phyloP scores from a whole-genome alignment of 1,140 invertebrate genomes.

The Drosophila virilis region DNA sequence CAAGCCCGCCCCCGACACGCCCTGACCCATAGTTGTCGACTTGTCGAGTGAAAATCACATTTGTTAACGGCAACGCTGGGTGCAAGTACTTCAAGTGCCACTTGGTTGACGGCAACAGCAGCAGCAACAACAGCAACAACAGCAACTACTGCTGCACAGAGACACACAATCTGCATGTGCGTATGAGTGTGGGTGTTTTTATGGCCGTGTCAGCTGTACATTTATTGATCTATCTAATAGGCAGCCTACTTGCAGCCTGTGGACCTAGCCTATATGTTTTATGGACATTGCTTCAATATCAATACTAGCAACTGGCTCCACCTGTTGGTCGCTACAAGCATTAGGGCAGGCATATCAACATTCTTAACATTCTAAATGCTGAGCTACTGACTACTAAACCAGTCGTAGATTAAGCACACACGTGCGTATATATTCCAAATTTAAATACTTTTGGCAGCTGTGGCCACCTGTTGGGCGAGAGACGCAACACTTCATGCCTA shows the following conservation, averaged over 20 bases:
- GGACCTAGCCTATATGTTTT: no score
- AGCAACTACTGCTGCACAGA: no score
- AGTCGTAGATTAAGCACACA: neutral
- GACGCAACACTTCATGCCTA: neutral
- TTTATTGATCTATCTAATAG: slow-evolving; percentile 28
- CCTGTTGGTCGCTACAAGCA: slow-evolving; percentile 22
- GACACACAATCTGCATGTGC: neutral
- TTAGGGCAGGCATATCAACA: neutral
- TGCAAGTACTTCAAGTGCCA: slow-evolving; percentile 15
- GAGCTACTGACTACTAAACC: slow-evolving; percentile 27
- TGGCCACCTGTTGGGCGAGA: slow-evolving; percentile 29
- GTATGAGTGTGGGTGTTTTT: neutral
- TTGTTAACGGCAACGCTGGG: slow-evolving; percentile 10
- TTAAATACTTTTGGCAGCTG: neutral
- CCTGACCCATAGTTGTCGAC: neutral
- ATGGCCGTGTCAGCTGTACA: neutral
- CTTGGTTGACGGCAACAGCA: slow-evolving; percentile 7
- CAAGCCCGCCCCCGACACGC: neutral
- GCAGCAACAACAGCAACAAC: neutral
- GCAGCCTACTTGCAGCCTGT: neutral
- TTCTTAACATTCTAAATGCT: slow-evolving; percentile 3
- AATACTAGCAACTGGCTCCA: slow-evolving; percentile 3
- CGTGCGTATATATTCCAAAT: slow-evolving; percentile 9
- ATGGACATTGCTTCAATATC: neutral
- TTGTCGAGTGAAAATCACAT: slow-evolving; percentile 27